Evolutionary conservation across 1,140 invertebrate genomes (phyloP), one percentile per base, ranked within the genome.

Genomic region (Macrobrachium nipponense): DNA sequence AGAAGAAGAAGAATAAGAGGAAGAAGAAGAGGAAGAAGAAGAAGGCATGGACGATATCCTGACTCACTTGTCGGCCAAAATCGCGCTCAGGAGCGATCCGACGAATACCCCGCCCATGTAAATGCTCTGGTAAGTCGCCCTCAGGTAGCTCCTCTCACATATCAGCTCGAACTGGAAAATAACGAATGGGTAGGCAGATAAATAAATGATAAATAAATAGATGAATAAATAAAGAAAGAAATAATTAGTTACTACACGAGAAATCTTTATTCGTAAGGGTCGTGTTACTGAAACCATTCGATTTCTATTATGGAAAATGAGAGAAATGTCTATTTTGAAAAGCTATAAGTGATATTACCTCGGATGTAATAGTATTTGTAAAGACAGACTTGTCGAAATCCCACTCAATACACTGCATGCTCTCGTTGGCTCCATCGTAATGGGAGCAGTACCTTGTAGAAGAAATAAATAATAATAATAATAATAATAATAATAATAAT

Each of bases 351-450:
- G n/a, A n/a, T n/a, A 2, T 44, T 6, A 83, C 73, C 58, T 76
- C 68, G n/a, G 73, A 75, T 8, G 85, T 87, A 12, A 87, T 36
- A 15, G 85, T 87, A 27, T 73, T 73, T 20, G 73, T 75, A 36
- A 87, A 87, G 66, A 79, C 80, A 44, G 78, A 81, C 44, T 87
- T 87, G 78, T 87, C 85, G 14, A 81, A 87, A 23, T 59, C 12
- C 85, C 78, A 87, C 4, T 87, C 43, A 73, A 78, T 87, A 62
- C 85, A 87, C 0, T 62, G 15, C 77, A 14, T 17, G 23, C 58
- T 58, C 36, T 68, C 11, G 64, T 66, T 60, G 17, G 18, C 44
- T 80, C 79, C 18, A 64, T 17, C 61, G 20, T 23, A 18, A 51
- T 79, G 59, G 59, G 20, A 0, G 20, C 20, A 36, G 36, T 18